Percentiles rank a stretch among this genome's conserved stretches.
Evolutionary conservation across 2,888 invertebrate species (phyloP).

Genomic region (Parnassius smintheus): DNA sequence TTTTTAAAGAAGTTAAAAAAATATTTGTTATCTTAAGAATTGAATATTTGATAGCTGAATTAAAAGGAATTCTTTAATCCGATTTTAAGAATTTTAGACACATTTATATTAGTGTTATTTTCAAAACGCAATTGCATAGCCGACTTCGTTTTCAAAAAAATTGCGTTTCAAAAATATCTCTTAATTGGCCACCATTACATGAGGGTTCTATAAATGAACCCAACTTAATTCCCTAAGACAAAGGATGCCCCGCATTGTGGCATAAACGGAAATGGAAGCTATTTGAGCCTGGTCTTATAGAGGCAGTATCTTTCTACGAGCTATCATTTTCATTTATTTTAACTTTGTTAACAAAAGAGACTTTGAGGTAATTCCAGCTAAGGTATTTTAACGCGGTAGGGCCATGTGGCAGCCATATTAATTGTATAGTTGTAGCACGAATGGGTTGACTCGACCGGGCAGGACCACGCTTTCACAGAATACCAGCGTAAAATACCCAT

Average conservation of each 20-base stretch:
- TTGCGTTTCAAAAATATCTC: constrained; percentile 11
- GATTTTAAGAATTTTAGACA: too few species aligned
- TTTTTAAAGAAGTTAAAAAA: too few species aligned
- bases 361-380: background rate
- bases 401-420: too few species aligned
- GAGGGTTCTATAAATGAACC: constrained; percentile 9
- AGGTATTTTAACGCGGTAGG: too few species aligned
- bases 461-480: too few species aligned
- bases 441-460: too few species aligned
- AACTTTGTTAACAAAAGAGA: background rate
- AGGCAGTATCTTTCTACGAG: constrained; percentile 13
- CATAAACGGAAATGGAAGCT: constrained; percentile 14
- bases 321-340: constrained; percentile 8
- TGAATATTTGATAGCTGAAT: too few species aligned
- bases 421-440: too few species aligned
- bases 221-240: constrained; percentile 11
- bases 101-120: too few species aligned
- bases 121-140: background rate
- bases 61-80: too few species aligned
- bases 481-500: too few species aligned
- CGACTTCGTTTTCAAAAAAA: background rate
- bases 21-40: too few species aligned
- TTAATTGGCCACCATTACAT: constrained; percentile 6
- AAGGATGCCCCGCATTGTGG: constrained; percentile 15
- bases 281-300: constrained; percentile 1